Evolutionary conservation across 2,888 invertebrate species (phyloP).

Genomic region (Tuberolachnus salignus): DNA sequence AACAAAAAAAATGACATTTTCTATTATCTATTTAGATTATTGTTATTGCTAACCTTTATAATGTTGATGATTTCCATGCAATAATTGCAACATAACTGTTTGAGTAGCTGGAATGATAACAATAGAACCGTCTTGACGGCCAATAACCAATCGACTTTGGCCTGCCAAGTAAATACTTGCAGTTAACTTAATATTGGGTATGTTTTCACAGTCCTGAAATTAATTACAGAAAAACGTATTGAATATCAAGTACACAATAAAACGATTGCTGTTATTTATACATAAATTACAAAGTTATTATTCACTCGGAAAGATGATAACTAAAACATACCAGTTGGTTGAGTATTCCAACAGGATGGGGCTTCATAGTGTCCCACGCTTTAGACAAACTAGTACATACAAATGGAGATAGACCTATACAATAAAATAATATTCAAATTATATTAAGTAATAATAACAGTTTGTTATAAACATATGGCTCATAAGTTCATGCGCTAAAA

Average conservation of each 20-base stretch:
- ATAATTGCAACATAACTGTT: constrained; percentile 88
- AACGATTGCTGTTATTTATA: not conserved
- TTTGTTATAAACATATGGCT: too few species aligned
- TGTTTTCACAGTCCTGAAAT: constrained; percentile 63
- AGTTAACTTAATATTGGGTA: constrained; percentile 74
- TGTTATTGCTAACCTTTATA: constrained; percentile 67
- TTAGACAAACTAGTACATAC: constrained; percentile 81
- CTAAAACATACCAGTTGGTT: constrained; percentile 80
- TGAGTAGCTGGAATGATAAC: constrained; percentile 95
- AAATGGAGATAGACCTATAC: constrained; percentile 74
- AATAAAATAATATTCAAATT: not conserved
- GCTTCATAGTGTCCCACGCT: constrained; percentile 87
- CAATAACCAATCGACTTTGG: constrained; percentile 92
- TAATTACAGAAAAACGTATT: not conserved
- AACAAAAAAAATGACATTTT: too few species aligned
- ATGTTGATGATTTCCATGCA: constrained; percentile 86
- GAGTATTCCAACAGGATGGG: constrained; percentile 87
- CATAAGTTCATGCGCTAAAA: too few species aligned
- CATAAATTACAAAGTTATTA: not conserved
- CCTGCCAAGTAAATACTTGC: constrained; percentile 93
- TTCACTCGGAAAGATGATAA: not conserved
- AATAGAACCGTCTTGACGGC: constrained; percentile 93
- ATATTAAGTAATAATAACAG: too few species aligned
- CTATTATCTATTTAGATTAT: too few species aligned
- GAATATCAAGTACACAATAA: not conserved